A percentile compares a stretch with the other conserved stretches of the same genome.
Evolutionary conservation across 2,888 invertebrate species (phyloP).

Genomic region (Masnerella sp.): DNA sequence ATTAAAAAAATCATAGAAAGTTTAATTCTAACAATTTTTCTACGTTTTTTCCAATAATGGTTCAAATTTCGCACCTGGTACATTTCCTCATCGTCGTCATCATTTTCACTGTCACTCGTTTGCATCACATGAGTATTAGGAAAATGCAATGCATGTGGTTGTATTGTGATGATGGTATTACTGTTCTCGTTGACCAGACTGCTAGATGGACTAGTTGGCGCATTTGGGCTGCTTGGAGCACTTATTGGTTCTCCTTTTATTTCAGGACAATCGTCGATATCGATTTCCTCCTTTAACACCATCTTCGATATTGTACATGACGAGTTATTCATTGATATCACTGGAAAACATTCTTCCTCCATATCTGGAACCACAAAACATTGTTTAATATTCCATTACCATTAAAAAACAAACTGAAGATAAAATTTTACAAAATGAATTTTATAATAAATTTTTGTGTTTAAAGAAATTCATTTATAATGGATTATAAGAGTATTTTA

Average conservation of each 20-base stretch:
- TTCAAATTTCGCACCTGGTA: too few species aligned
- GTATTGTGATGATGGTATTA: slow-evolving; percentile 68
- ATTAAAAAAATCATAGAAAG: too few species aligned
- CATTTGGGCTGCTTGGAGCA: slow-evolving; percentile 84
- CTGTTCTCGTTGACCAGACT: slow-evolving; percentile 68
- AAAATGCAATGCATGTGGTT: slow-evolving; percentile 70
- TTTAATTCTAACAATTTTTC: too few species aligned
- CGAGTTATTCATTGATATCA: slow-evolving; percentile 85
- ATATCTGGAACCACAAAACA: slow-evolving; percentile 81
- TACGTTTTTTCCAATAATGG: too few species aligned
- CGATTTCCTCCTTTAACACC: slow-evolving; percentile 47
- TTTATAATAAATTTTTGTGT: too few species aligned
- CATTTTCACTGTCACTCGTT: slow-evolving; percentile 73
- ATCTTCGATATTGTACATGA: slow-evolving; percentile 63
- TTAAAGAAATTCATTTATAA: too few species aligned
- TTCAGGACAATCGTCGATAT: slow-evolving; percentile 70
- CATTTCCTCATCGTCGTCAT: slow-evolving; percentile 73
- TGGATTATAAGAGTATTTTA: too few species aligned
- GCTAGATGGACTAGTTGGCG: slow-evolving; percentile 85
- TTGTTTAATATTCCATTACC: not conserved
- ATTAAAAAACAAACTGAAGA: not conserved
- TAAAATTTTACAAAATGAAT: too few species aligned
- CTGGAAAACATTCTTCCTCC: slow-evolving; percentile 93
- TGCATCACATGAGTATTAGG: slow-evolving; percentile 64
- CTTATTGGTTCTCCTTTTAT: slow-evolving; percentile 89